Percentiles rank a stretch among this genome's conserved stretches.
phyloP scores from a whole-genome alignment of 2,113 vertebrate species.

The Peromyscus polionotus region DNA sequence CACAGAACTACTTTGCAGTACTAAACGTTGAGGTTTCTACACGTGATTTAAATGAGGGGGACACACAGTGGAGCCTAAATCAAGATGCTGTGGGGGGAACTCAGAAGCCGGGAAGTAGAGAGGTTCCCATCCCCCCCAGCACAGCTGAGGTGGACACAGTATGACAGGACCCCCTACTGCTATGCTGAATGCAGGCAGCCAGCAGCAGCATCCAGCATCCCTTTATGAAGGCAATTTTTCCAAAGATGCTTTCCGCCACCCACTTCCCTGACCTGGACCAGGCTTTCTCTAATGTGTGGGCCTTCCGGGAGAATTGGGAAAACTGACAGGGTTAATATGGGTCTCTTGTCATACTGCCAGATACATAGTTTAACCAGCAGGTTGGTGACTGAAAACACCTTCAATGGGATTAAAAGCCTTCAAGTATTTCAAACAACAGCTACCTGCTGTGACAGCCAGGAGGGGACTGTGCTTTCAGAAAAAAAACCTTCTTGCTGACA shows the following conservation, averaged over 20 bases:
- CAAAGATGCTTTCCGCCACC: background rate
- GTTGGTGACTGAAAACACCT: conserved; percentile 51
- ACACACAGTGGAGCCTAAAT: background rate
- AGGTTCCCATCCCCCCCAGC: no score
- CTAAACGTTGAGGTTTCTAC: background rate
- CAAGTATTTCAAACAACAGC: conserved; percentile 53
- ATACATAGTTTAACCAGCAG: conserved; percentile 51
- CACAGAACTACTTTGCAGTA: background rate
- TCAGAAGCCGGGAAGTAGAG: background rate
- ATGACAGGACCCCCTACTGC: accelerated
- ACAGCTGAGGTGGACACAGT: accelerated
- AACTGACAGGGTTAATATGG: conserved; percentile 50
- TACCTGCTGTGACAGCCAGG: conserved; percentile 44
- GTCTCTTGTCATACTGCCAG: conserved; percentile 49
- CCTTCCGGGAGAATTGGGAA: conserved; percentile 40
- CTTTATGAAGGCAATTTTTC: background rate
- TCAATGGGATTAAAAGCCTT: conserved; percentile 55
- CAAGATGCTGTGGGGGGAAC: background rate
- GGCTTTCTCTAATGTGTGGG: background rate
- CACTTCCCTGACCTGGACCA: background rate
- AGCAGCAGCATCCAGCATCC: accelerated
- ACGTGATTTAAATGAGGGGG: background rate
- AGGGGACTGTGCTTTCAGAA: background rate
- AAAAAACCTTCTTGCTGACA: background rate
- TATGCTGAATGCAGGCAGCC: background rate